These are phyloP conservation scores for Mellivora capensis DNA, from an alignment of 2,113 vertebrate species.

Conservation along the genomic window DNA sequence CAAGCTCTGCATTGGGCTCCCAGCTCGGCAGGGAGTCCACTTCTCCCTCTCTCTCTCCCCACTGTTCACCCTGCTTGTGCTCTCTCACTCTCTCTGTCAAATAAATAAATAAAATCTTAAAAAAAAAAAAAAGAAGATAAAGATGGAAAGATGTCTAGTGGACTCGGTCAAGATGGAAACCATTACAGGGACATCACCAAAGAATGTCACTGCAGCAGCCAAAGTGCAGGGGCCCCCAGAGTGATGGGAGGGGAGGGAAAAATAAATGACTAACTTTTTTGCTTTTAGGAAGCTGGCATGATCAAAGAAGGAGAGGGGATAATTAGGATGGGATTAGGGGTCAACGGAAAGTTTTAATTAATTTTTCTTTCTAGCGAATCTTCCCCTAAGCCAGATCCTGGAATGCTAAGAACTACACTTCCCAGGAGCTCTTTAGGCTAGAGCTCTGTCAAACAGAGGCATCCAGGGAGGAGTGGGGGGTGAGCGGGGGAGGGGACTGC, in stretches of 20 bases:
- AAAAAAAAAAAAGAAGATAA: background rate
- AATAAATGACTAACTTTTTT: background rate
- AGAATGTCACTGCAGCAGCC: background rate
- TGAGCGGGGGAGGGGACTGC: fast-evolving
- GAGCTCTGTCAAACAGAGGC: background rate
- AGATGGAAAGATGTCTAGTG: fast-evolving
- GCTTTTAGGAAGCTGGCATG: background rate
- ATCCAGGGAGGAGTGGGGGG: background rate
- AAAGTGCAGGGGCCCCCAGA: background rate
- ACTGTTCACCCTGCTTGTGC: too few species aligned
- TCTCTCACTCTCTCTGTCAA: too few species aligned
- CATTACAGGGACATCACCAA: background rate
- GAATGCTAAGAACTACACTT: background rate
- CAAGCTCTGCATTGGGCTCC: too few species aligned
- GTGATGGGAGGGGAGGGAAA: background rate
- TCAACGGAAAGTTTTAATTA: background rate
- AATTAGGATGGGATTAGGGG: background rate
- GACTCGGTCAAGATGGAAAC: background rate
- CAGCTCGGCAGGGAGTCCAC: too few species aligned
- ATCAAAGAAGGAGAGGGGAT: background rate
- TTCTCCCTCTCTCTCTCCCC: too few species aligned
- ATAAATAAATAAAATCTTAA: too few species aligned
- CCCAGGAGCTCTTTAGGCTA: background rate
- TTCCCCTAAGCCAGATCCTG: background rate
- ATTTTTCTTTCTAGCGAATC: background rate